A percentile compares a stretch with the other conserved stretches of the same genome.
Conservation (phyloP, 2,888 invertebrate species). For the Nomada ferruginata region DNA sequence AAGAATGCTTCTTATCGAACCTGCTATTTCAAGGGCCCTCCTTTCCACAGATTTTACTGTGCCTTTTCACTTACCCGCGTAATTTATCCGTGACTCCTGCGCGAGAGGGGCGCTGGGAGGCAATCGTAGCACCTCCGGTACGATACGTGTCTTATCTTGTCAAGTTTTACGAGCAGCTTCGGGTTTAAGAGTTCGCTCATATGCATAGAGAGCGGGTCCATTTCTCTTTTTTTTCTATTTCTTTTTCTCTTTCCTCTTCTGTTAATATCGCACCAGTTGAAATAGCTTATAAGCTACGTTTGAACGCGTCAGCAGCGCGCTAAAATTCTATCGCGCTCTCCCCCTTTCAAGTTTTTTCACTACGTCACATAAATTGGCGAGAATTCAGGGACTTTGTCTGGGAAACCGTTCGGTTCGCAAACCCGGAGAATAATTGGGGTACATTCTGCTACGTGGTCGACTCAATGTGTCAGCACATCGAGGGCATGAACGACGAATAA, state of each 20-base stretch:
- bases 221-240: constrained; percentile 24
- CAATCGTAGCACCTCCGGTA: constrained; percentile 31
- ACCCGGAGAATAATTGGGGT: constrained; percentile 15
- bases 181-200: constrained; percentile 49
- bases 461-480: not conserved
- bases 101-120: constrained; percentile 6
- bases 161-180: constrained; percentile 47
- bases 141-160: constrained; percentile 57
- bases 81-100: constrained; percentile 30
- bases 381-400: not conserved
- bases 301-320: constrained; percentile 22
- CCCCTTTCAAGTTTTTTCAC: constrained; percentile 37
- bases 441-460: not conserved
- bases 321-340: not conserved
- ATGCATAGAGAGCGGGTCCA: constrained; percentile 48
- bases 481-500: not conserved
- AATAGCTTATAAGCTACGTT: constrained; percentile 51
- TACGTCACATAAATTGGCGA: constrained; percentile 32
- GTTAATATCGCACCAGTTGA: constrained; percentile 55
- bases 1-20: constrained; percentile 37
- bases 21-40: not conserved
- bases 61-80: constrained; percentile 39
- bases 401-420: too few species aligned
- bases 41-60: constrained; percentile 19
- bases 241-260: not conserved